A percentile compares a stretch with the other conserved stretches of the same genome.
These are phyloP conservation scores for Pipistrellus pygmaeus DNA, from an alignment of 2,797 vertebrate species.

Conservation along the genomic window DNA sequence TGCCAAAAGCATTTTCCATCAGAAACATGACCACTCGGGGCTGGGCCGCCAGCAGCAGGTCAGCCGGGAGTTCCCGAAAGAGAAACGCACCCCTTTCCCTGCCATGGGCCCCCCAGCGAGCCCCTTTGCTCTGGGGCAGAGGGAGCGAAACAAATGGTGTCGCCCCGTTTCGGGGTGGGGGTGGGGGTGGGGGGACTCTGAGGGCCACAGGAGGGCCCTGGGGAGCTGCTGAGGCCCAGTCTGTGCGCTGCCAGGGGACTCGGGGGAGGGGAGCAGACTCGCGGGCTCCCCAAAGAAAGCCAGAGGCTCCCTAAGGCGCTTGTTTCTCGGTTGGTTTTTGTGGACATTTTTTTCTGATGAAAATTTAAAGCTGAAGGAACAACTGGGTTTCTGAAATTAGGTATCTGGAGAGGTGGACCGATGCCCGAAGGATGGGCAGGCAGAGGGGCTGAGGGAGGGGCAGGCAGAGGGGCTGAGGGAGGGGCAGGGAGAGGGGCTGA, in stretches of 20 bases:
- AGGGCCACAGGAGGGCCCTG: neutral
- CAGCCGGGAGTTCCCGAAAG: slow-evolving; percentile 5
- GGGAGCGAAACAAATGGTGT: slow-evolving; percentile 65
- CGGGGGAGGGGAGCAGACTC: neutral
- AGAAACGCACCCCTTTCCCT: neutral
- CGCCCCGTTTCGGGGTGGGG: slow-evolving; percentile 17
- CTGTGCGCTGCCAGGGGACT: neutral
- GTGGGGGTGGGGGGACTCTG: neutral
- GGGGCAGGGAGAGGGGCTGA: no score
- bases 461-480: no score
- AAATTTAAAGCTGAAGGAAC: slow-evolving; percentile 18
- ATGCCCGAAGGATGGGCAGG: neutral
- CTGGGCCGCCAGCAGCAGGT: neutral
- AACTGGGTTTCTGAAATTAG: neutral
- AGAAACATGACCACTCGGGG: slow-evolving; percentile 49
- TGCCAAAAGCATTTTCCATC: slow-evolving; percentile 18
- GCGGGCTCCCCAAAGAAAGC: neutral
- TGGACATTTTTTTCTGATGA: neutral
- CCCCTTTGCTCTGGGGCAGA: slow-evolving; percentile 71
- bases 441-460: neutral
- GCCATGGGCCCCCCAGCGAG: slow-evolving; percentile 59
- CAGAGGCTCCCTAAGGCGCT: neutral
- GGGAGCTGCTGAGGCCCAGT: neutral
- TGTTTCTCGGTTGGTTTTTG: neutral
- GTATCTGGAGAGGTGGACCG: slow-evolving; percentile 44